Evolutionary conservation across 2,797 vertebrate genomes (phyloP), one percentile per base, ranked within the genome.

Genomic region (Alcedo atthis): DNA sequence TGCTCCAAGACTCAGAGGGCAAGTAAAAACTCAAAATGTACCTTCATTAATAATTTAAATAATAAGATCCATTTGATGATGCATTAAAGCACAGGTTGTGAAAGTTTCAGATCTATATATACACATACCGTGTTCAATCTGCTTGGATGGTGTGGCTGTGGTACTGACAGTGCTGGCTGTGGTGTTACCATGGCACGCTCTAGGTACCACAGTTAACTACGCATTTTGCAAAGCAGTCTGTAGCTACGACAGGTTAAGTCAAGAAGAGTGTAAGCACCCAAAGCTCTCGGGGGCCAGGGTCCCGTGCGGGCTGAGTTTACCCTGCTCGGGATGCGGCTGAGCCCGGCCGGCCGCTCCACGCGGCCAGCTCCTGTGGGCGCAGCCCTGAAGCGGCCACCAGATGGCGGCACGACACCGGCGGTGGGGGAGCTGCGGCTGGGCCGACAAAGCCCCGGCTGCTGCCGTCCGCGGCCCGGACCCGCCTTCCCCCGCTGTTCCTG

Each of bases 111-210:
- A 33, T 37, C 13, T 37, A 37, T 37, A 37, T 37, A 37, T 37
- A 37, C 37, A 37, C 25, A 12, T 10, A 22, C 43, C 20, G 17
- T 48, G 21, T 43, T 73, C 43, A 55, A 58, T 10, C 15, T 37
- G 25, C 15, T 15, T 14, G 14, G 15, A 11, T 11, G 2, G 4
- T 5, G 22, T 2, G 13, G 42, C 16, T 35, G 17, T 13, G 10
- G 24, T 6, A 45, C 5, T 6, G 9, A 15, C 17, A 32, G 17
- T 0, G 0, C n/a, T 22, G 30, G 35, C 15, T 45, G 9, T 25
- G 46, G 13, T 25, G 46, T 48, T 24, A 25, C 13, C 51, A 49
- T 35, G 13, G 5, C 3, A 0, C 4, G 10, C 12, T 45, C 53
- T 3, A 28, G 42, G 28, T 45, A 48, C 54, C 18, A 11, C 26